Conservation (phyloP, 1,140 invertebrate genomes). For the Drosophila ficusphila region DNA sequence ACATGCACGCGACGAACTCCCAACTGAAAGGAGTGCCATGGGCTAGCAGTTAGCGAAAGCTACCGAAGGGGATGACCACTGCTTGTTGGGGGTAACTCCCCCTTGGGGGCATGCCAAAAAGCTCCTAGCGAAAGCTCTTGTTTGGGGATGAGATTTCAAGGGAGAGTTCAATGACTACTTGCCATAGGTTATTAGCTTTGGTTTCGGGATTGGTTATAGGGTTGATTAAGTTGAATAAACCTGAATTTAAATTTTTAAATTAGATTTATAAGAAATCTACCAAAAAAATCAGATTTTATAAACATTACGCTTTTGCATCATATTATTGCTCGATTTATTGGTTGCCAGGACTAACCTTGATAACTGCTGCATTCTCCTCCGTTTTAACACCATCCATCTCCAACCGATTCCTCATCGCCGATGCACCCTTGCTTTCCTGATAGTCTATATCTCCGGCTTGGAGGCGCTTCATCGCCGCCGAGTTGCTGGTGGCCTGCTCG, state of each 20-base stretch:
- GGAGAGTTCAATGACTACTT: constrained; percentile 23
- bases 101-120: constrained; percentile 1
- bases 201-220: constrained; percentile 1
- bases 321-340: too few relatives aligned
- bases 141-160: constrained; percentile 2
- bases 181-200: constrained; percentile 30
- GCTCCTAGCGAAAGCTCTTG: constrained; percentile 12
- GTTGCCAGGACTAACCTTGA: constrained; percentile 88
- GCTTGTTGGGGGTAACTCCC: constrained; percentile 3
- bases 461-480: constrained; percentile 90
- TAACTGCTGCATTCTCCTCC: constrained; percentile 90
- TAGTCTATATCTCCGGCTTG: constrained; percentile 91
- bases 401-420: constrained; percentile 87
- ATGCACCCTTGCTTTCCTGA: constrained; percentile 88
- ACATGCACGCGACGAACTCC: constrained; percentile 71
- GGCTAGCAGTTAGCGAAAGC: constrained; percentile 54
- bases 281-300: not conserved
- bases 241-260: not conserved
- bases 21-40: constrained; percentile 70
- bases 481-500: constrained; percentile 90
- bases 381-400: constrained; percentile 91
- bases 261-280: not conserved
- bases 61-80: constrained; percentile 13
- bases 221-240: not conserved
- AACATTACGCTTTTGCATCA: not conserved